Conservation (phyloP, 1,140 invertebrate genomes). For the Lucilia cuprina region DNA sequence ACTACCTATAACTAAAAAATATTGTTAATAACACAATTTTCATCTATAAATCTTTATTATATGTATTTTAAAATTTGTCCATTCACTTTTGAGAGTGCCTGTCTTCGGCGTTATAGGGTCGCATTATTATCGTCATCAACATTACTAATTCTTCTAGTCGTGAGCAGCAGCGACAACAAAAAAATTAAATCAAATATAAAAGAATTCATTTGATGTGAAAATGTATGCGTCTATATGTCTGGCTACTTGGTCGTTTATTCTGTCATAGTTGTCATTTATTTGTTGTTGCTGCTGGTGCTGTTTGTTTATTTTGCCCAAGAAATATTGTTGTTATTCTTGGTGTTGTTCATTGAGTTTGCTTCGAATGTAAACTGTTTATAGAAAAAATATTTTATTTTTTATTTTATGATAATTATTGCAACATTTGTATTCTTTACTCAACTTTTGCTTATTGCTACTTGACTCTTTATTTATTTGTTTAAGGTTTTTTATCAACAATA, state of each 20-base stretch:
- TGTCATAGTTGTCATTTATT: background rate
- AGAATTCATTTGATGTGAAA: background rate
- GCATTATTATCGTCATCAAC: background rate
- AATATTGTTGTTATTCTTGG: slow-evolving; percentile 2
- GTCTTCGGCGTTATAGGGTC: background rate
- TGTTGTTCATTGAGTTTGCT: too few species aligned
- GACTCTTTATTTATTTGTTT: slow-evolving; percentile 27
- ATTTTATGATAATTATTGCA: slow-evolving; percentile 32
- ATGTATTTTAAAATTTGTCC: background rate
- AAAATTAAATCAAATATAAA: background rate
- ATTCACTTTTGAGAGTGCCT: background rate
- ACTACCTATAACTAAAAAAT: too few species aligned
- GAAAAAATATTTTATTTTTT: background rate
- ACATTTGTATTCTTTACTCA: slow-evolving; percentile 27
- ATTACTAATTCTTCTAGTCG: background rate
- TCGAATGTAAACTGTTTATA: background rate
- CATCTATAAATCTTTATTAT: too few species aligned
- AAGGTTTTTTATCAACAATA: slow-evolving; percentile 4
- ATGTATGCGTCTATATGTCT: slow-evolving; percentile 29
- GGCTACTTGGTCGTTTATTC: slow-evolving; percentile 3
- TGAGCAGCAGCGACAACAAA: background rate
- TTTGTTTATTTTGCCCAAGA: background rate
- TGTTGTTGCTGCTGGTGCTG: background rate
- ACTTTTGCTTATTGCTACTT: background rate
- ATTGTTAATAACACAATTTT: too few species aligned